Conservation (phyloP, 2,113 vertebrate genomes). For the Myotis yumanensis region DNA sequence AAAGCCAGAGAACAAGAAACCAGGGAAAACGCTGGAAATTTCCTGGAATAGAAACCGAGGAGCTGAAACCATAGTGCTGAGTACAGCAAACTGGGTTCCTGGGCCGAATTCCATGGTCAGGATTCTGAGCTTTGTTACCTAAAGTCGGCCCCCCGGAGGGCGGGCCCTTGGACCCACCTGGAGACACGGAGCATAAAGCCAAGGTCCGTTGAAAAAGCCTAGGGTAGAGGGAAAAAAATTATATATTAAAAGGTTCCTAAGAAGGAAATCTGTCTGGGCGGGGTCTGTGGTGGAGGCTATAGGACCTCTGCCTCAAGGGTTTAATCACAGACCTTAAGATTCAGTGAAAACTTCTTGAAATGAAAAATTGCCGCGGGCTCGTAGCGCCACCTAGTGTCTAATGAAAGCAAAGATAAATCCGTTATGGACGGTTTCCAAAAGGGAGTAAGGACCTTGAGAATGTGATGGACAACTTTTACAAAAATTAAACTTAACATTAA, state of each 20-base stretch:
- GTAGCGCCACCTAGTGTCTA: background rate
- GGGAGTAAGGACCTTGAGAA: background rate
- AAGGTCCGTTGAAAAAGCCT: background rate
- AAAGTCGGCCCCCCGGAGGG: fast-evolving
- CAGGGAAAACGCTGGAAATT: background rate
- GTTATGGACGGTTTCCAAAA: background rate
- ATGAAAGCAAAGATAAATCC: background rate
- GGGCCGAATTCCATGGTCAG: background rate
- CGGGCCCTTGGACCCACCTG: background rate
- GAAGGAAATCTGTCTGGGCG: background rate
- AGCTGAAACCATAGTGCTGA: background rate
- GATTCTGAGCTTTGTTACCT: background rate
- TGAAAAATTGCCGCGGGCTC: background rate
- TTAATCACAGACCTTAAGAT: background rate
- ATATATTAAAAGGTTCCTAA: background rate
- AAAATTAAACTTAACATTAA: background rate
- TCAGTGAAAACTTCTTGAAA: fast-evolving
- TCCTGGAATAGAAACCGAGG: background rate
- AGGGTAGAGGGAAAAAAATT: background rate
- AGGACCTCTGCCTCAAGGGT: background rate
- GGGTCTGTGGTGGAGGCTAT: background rate
- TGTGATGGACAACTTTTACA: background rate
- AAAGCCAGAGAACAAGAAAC: background rate
- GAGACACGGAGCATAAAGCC: background rate
- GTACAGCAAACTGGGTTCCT: background rate